These are phyloP conservation scores for Meloidogyne hapla DNA, from an alignment of 1,140 invertebrate species.

Conservation along the genomic window DNA sequence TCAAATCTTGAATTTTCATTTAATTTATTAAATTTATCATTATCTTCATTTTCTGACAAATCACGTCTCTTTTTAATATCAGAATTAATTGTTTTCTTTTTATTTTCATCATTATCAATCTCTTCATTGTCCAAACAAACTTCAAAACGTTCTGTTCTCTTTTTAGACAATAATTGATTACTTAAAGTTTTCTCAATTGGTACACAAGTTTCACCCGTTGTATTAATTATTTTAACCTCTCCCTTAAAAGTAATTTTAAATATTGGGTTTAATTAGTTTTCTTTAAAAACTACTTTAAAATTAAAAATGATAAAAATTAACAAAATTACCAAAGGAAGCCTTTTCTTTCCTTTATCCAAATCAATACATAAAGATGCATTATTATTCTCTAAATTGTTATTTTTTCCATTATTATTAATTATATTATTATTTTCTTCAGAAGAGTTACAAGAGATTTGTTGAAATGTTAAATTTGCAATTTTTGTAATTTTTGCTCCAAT, in stretches of 20 bases:
- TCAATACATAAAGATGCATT: not conserved
- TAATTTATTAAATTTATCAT: not conserved
- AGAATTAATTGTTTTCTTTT: not conserved
- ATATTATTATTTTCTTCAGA: conserved; percentile 6
- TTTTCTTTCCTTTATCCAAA: conserved; percentile 2
- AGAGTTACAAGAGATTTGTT: not conserved
- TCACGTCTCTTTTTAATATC: not conserved
- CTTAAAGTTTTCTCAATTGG: not conserved
- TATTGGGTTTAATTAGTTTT: too few species aligned
- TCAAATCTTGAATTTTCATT: not conserved
- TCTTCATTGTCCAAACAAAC: not conserved
- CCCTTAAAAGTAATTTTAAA: not conserved
- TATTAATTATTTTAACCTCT: not conserved
- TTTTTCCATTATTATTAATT: not conserved
- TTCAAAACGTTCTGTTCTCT: not conserved
- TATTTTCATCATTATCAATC: not conserved
- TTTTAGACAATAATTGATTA: not conserved
- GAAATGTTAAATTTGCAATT: conserved; percentile 2
- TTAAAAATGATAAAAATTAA: not conserved
- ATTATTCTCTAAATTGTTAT: not conserved
- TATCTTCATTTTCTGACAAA: not conserved
- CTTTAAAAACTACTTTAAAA: too few species aligned
- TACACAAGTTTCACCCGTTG: not conserved
- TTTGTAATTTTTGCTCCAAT: not conserved
- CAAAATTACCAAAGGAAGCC: not conserved